phyloP scores from a whole-genome alignment of 2,113 vertebrate species.

The Acinonyx jubatus region DNA sequence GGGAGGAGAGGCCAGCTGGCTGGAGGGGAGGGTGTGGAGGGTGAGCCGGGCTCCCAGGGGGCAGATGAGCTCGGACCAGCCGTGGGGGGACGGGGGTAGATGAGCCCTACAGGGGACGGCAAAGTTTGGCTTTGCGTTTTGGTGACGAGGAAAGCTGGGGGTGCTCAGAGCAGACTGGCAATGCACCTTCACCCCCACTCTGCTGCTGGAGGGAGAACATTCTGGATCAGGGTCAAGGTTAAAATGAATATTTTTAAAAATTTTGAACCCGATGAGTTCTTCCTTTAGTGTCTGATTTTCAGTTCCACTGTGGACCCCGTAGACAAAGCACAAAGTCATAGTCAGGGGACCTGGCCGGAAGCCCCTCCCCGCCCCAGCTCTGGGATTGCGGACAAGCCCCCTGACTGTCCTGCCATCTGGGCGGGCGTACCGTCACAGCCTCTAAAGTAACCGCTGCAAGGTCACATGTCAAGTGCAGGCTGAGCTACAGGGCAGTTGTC shows the following conservation, averaged over 20 bases:
- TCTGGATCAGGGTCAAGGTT: neutral
- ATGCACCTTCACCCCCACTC: neutral
- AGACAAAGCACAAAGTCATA: neutral
- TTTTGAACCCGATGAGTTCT: neutral
- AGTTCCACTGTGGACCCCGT: neutral
- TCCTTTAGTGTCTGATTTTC: neutral
- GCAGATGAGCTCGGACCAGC: fast-evolving
- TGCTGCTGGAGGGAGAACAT: neutral
- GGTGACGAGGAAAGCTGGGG: fast-evolving
- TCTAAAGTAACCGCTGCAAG: neutral
- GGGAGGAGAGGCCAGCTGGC: neutral
- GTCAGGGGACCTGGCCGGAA: neutral
- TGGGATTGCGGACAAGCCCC: fast-evolving
- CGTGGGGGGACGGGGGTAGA: fast-evolving
- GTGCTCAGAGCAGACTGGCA: neutral
- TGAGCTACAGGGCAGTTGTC: neutral
- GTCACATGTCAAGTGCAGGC: fast-evolving
- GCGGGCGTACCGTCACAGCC: neutral
- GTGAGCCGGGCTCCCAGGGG: neutral
- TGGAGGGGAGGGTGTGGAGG: fast-evolving
- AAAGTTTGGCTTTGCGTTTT: neutral
- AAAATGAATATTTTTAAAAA: neutral
- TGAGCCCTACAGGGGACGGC: fast-evolving
- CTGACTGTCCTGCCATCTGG: too few species aligned
- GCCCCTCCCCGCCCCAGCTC: neutral